A percentile compares a stretch with the other conserved stretches of the same genome.
Evolutionary conservation across 2,888 invertebrate species (phyloP).

Genomic region (Ochropleura leucogaster): DNA sequence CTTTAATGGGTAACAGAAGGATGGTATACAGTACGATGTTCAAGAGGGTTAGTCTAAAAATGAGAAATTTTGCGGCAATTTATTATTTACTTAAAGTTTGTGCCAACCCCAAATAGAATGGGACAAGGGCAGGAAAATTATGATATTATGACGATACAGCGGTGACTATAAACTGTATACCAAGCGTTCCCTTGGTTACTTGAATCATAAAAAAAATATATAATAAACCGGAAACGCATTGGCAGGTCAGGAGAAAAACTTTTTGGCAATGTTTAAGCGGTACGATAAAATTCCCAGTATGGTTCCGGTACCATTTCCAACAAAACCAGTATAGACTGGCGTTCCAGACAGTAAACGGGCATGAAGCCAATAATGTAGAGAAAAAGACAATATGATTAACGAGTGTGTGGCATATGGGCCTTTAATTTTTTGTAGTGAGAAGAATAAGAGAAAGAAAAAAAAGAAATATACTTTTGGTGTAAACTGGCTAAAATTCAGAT

Average conservation of each 20-base stretch:
- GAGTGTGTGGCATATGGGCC: no score
- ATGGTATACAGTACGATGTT: constrained; percentile 5
- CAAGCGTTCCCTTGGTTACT: neutral
- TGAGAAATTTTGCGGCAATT: neutral
- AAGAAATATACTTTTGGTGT: no score
- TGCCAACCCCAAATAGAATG: no score
- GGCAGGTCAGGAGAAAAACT: neutral
- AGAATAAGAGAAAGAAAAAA: no score
- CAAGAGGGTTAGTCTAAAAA: neutral
- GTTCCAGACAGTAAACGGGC: constrained; percentile 22
- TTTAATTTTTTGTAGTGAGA: no score
- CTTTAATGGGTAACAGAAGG: constrained; percentile 26
- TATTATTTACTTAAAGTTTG: neutral
- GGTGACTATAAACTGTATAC: neutral
- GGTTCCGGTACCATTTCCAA: constrained; percentile 31
- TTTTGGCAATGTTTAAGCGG: constrained; percentile 35
- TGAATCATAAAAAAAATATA: neutral
- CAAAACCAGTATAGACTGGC: constrained; percentile 8
- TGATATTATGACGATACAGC: no score
- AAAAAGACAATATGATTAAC: constrained; percentile 25
- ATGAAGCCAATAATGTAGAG: constrained; percentile 21
- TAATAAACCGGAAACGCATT: neutral
- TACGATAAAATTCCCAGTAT: constrained; percentile 30
- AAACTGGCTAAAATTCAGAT: no score
- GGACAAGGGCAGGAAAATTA: no score